Evolutionary conservation across 2,113 vertebrate species (phyloP).

Genomic region (Sus scrofa): T2T-Sscrofa CM000819.6:75342001-75342500

Average conservation of each 20-base stretch:
- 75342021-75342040: neutral
- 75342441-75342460: neutral
- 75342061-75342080: neutral
- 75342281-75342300: neutral
- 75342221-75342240: neutral
- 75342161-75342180: neutral
- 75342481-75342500: neutral
- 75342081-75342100: neutral
- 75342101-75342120: neutral
- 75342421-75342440: neutral
- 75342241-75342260: neutral
- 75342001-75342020: neutral
- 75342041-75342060: neutral
- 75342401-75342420: neutral
- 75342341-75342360: neutral
- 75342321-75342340: neutral
- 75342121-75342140: neutral
- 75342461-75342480: neutral
- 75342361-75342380: neutral
- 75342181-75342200: neutral
- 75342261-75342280: neutral
- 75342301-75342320: neutral
- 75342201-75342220: neutral
- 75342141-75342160: neutral
- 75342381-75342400: neutral